Evolutionary conservation across 2,888 invertebrate genomes (phyloP), one percentile per base, ranked within the genome.

Genomic region (Dyspetes luteomarginatus): DNA sequence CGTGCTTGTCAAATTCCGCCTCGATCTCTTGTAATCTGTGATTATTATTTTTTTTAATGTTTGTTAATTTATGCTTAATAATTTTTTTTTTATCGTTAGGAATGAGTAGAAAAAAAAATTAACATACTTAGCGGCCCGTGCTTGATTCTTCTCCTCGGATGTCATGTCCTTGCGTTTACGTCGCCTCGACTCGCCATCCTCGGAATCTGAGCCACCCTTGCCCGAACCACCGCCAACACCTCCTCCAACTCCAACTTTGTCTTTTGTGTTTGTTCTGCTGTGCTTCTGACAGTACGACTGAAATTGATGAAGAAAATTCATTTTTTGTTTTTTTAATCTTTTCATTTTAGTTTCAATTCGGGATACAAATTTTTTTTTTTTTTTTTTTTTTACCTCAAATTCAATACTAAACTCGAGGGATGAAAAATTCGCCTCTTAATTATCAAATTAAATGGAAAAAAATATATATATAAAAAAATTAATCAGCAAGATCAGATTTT

Each of bases 241-340:
- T 68, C 89, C 86, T 55, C 89, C 89, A 76, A 90, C 89, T 30
- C 89, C 92, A 73, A 94, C 94, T 89, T 96, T 96, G 86, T 96
- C 97, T 91, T 97, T 97, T 90, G 97, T 97, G 84, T 96, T 96
- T 89, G 96, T 96, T 87, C 97, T 96, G 92, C 98, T 98, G 92
- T 99, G 99, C 92, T 98, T 98, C 89, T 97, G 97, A 93, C 99
- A 99, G 92, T 98, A 99, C 1, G 98, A 98, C 93, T 98, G 94
- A 19, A 91, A 88, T 41, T 15, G 19, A n/a, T n/a, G n/a, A 67
- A n/a, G 50, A 84, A 71, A 84, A 84, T 81, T 52, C n/a, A 58
- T 22, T 50, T n/a, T n/a, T n/a, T n/a, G n/a, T n/a, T n/a, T n/a
- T n/a, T n/a, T n/a, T n/a, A n/a, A n/a, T n/a, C n/a, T n/a, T n/a